phyloP scores from a whole-genome alignment of 2,113 vertebrate genomes.

The Pitta sordida region DNA sequence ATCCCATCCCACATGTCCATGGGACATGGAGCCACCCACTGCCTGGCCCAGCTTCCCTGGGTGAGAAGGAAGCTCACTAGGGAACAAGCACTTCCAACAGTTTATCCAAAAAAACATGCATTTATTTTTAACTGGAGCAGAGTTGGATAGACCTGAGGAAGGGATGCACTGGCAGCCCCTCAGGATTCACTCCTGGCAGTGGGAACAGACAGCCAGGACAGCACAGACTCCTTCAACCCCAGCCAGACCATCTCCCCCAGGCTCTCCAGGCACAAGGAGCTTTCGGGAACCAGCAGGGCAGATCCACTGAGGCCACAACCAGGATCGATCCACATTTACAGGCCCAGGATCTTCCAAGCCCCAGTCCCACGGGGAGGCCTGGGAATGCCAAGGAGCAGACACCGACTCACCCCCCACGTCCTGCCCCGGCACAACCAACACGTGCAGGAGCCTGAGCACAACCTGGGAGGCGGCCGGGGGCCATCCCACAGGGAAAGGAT shows the following conservation, averaged over 20 bases:
- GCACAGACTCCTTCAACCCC: background rate
- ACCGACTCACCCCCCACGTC: background rate
- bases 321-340: fast-evolving
- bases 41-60: background rate
- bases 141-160: background rate
- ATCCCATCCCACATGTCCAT: background rate
- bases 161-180: background rate
- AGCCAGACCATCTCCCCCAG: background rate
- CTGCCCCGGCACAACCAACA: background rate
- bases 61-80: background rate
- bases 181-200: background rate
- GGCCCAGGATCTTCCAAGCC: fast-evolving
- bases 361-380: background rate
- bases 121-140: background rate
- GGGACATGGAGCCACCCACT: background rate
- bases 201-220: background rate
- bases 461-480: background rate
- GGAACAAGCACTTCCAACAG: fast-evolving
- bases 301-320: background rate
- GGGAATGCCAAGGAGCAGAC: background rate
- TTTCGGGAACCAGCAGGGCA: fast-evolving
- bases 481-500: background rate
- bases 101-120: background rate
- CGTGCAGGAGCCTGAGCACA: background rate
- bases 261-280: background rate